phyloP scores from a whole-genome alignment of 2,888 invertebrate genomes.

The Meandrusa payeni region DNA sequence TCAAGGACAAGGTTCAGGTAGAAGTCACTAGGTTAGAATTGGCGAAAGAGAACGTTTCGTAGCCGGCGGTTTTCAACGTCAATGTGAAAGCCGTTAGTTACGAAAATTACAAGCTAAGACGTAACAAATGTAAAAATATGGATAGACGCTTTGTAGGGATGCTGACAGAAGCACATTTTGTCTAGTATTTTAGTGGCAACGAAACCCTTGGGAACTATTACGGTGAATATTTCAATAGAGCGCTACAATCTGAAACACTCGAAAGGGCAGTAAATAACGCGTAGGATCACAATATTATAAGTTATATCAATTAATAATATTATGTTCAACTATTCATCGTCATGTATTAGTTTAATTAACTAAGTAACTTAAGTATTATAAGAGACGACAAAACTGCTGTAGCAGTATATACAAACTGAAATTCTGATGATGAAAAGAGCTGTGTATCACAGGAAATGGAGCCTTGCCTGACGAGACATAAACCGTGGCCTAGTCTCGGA shows the following conservation, averaged over 20 bases:
- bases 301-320: no score
- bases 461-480: constrained; percentile 32
- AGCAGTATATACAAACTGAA: no score
- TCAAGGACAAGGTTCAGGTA: no score
- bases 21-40: no score
- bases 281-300: no score
- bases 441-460: constrained; percentile 39
- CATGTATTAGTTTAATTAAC: no score
- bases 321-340: no score
- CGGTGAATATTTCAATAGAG: no score
- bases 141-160: constrained; percentile 30
- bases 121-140: constrained; percentile 41
- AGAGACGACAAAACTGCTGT: neutral
- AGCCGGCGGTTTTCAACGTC: constrained; percentile 27
- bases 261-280: no score
- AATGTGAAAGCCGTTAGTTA: constrained; percentile 29
- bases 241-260: no score
- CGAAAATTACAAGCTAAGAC: constrained; percentile 40
- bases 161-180: constrained; percentile 22
- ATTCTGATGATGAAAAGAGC: constrained; percentile 1
- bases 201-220: neutral
- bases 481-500: constrained; percentile 30
- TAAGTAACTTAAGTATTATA: no score
- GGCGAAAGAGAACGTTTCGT: no score
- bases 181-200: constrained; percentile 8